Evolutionary conservation across 1,140 invertebrate genomes (phyloP), one percentile per base, ranked within the genome.

Genomic region (Brachionus calyciflorus): DNA sequence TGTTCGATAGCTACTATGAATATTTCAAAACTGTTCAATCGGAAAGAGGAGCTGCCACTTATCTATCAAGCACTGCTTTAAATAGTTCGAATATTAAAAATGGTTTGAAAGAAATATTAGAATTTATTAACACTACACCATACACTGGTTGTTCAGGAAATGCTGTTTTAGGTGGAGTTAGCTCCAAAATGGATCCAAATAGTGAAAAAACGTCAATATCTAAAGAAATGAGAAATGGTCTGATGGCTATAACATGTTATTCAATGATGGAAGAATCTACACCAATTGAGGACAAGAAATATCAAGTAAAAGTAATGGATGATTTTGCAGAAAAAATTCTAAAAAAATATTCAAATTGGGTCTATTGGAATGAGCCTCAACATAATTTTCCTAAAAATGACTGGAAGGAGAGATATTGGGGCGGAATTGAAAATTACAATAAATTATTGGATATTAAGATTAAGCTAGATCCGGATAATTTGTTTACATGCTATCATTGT

Each of bases 191-290:
- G 51, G 51, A 55, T 30, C 51, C 24, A 0, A 55, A 55, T 28
- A 55, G 51, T 55, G 51, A 55, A 55, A 55, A 55, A 28, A 55
- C 51, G 24, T 55, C 51, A 26, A 55, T 55, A 55, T 55, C 51
- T 1, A 55, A 12, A 30, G 51, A 55, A 55, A 14, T 55, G 2
- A 55, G 51, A 6, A 55, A 55, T 3, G 51, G 51, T 28, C 33
- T 55, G 24, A 55, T 55, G 51, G 51, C 26, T 1, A 55, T 55
- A 55, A 10, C 51, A n/a, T 55, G 51, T 28, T 55, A 55, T 55
- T 55, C 51, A 9, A 55, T 55, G 51, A 55, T 55, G 51, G 24
- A 55, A 28, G 51, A 55, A 55, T 55, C 24, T 2, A 55, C 51
- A 1, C 51, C 51, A 55, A n/a, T 55, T 2, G 17, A 55, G 12